Percentiles rank a stretch among this genome's conserved stretches.
phyloP scores from a whole-genome alignment of 2,888 invertebrate genomes.

The Eupithecia centaureata region DNA sequence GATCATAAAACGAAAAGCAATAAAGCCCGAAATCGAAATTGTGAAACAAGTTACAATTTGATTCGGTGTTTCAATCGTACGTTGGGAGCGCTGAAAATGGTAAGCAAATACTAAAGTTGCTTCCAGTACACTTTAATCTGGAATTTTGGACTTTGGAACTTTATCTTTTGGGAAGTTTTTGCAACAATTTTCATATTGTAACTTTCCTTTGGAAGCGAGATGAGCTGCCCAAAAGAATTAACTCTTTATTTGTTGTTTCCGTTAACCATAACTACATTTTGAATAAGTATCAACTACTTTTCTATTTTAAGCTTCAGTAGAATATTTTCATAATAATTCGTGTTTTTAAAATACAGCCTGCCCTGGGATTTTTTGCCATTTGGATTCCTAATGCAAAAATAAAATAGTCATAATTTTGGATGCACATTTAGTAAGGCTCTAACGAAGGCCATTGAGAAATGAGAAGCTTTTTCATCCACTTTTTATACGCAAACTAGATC shows the following conservation, averaged over 20 bases:
- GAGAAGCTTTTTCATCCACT: neutral
- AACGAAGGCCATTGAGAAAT: constrained; percentile 13
- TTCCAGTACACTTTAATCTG: neutral
- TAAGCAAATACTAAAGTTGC: constrained; percentile 51
- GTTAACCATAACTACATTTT: neutral
- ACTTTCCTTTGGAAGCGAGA: neutral
- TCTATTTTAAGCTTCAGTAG: neutral
- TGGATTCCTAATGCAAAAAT: neutral
- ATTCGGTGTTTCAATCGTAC: constrained; percentile 64
- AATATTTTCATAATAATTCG: neutral
- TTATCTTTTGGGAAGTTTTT: constrained; percentile 19
- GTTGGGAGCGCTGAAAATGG: constrained; percentile 46
- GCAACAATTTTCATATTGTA: neutral
- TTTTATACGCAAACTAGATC: neutral
- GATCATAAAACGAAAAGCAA: constrained; percentile 68
- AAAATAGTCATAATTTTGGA: neutral
- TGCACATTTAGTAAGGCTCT: constrained; percentile 6
- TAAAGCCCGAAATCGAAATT: constrained; percentile 69
- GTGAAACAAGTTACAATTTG: constrained; percentile 67
- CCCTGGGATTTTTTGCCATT: neutral
- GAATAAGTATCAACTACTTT: neutral
- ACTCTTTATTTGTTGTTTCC: neutral
- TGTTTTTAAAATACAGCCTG: neutral
- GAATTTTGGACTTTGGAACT: constrained; percentile 7
- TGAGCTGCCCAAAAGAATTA: neutral